Evolutionary conservation across 2,113 vertebrate genomes (phyloP).

Genomic region (Sminthopsis crassicaudata): DNA sequence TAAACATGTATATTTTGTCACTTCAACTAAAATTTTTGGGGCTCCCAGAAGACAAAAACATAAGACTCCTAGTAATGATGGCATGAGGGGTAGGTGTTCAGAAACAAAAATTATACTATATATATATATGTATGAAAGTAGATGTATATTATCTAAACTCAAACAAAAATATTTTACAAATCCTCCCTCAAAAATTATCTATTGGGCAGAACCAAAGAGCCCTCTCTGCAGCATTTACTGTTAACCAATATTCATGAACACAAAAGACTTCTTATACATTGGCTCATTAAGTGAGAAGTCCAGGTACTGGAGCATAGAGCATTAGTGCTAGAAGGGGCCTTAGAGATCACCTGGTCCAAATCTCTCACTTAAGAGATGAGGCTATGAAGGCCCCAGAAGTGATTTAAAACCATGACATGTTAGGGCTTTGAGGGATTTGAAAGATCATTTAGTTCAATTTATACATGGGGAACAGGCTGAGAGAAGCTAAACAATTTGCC

Average conservation of each 20-base stretch:
- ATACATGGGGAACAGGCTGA: neutral
- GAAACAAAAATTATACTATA: neutral
- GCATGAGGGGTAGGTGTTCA: neutral
- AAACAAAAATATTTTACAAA: neutral
- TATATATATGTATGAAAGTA: neutral
- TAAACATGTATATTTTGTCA: neutral
- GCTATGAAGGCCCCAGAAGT: neutral
- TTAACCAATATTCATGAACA: neutral
- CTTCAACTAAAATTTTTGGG: neutral
- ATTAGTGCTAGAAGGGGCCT: neutral
- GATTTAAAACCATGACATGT: neutral
- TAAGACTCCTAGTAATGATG: neutral
- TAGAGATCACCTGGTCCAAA: neutral
- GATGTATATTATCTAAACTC: neutral
- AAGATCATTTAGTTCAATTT: neutral
- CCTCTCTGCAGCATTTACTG: neutral
- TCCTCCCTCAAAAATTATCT: neutral
- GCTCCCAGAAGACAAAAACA: neutral
- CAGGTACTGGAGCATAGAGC: neutral
- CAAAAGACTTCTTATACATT: neutral
- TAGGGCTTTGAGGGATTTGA: neutral
- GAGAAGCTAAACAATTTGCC: neutral
- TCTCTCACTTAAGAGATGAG: neutral
- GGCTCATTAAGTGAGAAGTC: neutral
- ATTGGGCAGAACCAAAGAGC: neutral